phyloP scores from a whole-genome alignment of 2,113 vertebrate genomes.

The Beaufortia kweichowensis region DNA sequence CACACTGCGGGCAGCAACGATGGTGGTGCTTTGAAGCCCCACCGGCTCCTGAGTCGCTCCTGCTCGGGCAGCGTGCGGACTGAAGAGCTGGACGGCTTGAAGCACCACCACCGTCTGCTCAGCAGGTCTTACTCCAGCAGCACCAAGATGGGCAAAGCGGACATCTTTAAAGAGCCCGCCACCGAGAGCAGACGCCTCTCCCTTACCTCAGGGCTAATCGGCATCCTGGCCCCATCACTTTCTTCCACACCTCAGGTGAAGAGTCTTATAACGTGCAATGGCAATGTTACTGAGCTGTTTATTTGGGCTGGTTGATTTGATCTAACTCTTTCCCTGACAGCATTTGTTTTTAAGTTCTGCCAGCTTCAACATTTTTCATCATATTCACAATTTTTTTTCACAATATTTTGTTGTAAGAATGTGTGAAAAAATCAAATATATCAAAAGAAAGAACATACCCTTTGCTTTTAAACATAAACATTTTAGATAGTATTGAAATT shows the following conservation, averaged over 20 bases:
- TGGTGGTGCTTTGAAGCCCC: constrained; percentile 73
- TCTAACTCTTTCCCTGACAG: too few relatives aligned
- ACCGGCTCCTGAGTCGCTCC: constrained; percentile 82
- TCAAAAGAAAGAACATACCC: too few relatives aligned
- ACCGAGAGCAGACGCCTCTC: constrained; percentile 85
- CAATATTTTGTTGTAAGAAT: too few relatives aligned
- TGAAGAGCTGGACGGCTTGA: constrained; percentile 84
- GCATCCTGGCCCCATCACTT: constrained; percentile 85
- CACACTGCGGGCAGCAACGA: constrained; percentile 59
- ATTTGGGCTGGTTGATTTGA: not conserved
- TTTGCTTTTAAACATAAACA: too few relatives aligned
- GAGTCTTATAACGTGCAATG: constrained; percentile 49
- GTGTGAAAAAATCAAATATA: too few relatives aligned
- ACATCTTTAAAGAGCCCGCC: constrained; percentile 80
- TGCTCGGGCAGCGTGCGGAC: constrained; percentile 80
- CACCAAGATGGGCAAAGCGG: constrained; percentile 80
- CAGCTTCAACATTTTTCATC: too few relatives aligned
- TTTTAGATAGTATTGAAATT: too few relatives aligned
- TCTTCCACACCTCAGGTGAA: constrained; percentile 81
- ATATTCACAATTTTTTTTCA: too few relatives aligned
- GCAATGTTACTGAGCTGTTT: not conserved
- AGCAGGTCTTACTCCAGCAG: constrained; percentile 80
- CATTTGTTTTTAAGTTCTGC: too few relatives aligned
- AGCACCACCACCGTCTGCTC: constrained; percentile 81
- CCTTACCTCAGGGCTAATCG: constrained; percentile 93